Base-by-base conservation (phyloP, 1,140 invertebrate genomes). In the Chironomus tepperi region DNA sequence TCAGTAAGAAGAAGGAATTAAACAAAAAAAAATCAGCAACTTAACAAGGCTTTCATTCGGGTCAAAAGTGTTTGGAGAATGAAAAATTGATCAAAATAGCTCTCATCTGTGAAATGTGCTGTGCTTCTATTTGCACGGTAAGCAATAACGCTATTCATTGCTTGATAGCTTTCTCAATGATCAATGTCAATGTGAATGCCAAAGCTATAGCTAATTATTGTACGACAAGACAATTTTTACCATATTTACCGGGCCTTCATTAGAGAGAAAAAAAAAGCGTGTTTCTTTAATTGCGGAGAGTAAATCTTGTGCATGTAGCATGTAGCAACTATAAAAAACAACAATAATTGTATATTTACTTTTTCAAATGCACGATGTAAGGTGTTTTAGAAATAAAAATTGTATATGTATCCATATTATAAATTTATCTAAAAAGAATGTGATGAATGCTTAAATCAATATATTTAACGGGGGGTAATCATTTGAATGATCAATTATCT, bases 131-230 rank as follows among this genome's bases (percentile, higher is more conserved):
- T 57, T 57, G 47, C 47, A 57, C 24, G 24, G 24, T 34, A 34
- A 34, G 24, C 24, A 34, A 34, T 34, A 34, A 34, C 24, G 24
- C 24, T 34, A 34, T 34, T 47, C 8, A n/a, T 57, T 57, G 12
- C 47, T 57, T 57, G 47, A 57, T 57, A n/a, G n/a, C 18, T 18
- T 18, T 70, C 18, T 21, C 65, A 70, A 70, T 70, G 18, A 16
- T 70, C 65, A 70, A 70, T 70, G 65, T 70, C 65, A 70, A 70
- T 70, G 65, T 21, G 18, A 70, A 70, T 7, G 10, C 47, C 24
- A 34, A 34, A 34, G 24, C 24, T 10, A n/a, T 70, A 16, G 18
- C 65, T 70, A 70, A 70, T 70, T 57, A 57, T 57, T 57, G 12
- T 57, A 70, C 65, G 19, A 70, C 16, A 18, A 67, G 47, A 57